Percentiles rank a stretch among this genome's conserved stretches.
phyloP scores from a whole-genome alignment of 1,140 invertebrate species.

The Drosophila dunni region DNA sequence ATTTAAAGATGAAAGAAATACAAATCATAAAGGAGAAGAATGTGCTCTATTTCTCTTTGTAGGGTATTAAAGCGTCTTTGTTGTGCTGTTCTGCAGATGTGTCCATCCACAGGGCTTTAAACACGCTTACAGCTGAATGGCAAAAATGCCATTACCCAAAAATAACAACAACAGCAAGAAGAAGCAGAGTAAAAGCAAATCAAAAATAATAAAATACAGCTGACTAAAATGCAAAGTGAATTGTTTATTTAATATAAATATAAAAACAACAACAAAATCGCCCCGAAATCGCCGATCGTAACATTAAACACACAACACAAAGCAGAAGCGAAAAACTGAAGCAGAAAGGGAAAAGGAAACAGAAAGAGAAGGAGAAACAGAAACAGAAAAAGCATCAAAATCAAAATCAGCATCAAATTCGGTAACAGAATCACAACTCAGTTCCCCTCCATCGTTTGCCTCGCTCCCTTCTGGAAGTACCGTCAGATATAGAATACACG shows the following conservation, averaged over 20 bases:
- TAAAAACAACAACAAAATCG: conserved; percentile 17
- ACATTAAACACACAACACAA: conserved; percentile 58
- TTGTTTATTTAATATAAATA: conserved; percentile 72
- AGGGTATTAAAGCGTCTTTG: conserved; percentile 33
- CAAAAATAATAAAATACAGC: conserved; percentile 45
- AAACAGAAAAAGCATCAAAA: neutral
- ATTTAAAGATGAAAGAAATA: conserved; percentile 1
- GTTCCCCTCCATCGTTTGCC: neutral
- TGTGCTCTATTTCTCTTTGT: neutral
- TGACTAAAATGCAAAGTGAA: conserved; percentile 50
- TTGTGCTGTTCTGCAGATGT: conserved; percentile 47
- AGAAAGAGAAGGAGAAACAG: neutral
- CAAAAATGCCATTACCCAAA: conserved; percentile 21
- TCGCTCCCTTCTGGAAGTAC: neutral
- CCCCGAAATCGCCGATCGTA: conserved; percentile 28
- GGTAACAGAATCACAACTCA: neutral
- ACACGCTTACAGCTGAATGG: conserved; percentile 32
- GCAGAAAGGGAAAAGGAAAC: neutral
- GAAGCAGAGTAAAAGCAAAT: too few relatives aligned
- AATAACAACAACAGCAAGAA: conserved; percentile 25
- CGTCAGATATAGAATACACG: too few relatives aligned
- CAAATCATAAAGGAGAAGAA: neutral
- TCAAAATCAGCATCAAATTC: too few relatives aligned
- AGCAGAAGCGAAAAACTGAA: conserved; percentile 49
- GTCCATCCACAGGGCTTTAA: conserved; percentile 60